phyloP scores from a whole-genome alignment of 2,888 invertebrate genomes.

The Chloroclysta siterata region DNA sequence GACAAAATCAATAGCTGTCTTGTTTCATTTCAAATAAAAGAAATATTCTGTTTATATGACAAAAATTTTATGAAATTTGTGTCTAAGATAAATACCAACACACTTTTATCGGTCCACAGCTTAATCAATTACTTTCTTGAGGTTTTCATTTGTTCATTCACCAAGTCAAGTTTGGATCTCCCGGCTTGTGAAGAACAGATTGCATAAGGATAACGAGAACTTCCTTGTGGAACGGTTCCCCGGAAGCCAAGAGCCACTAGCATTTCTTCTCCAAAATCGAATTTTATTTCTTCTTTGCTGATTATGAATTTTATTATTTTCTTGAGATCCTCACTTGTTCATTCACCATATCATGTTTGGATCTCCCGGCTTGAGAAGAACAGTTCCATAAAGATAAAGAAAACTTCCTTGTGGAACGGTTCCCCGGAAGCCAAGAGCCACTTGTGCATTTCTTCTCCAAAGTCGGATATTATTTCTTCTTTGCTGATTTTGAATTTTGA shows the following conservation, averaged over 20 bases:
- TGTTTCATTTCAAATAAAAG: too few relatives aligned
- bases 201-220: conserved; percentile 4
- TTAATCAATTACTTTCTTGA: too few relatives aligned
- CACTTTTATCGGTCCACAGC: too few relatives aligned
- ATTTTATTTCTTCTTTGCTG: too few relatives aligned
- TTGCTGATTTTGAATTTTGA: too few relatives aligned
- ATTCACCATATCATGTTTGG: not conserved
- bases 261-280: too few relatives aligned
- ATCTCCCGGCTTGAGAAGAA: conserved; percentile 1
- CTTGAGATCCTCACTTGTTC: not conserved
- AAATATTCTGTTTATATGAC: too few relatives aligned
- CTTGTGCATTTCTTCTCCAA: not conserved
- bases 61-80: too few relatives aligned
- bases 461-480: not conserved
- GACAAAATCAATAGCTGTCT: too few relatives aligned
- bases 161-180: not conserved
- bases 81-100: too few relatives aligned
- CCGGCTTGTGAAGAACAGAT: not conserved
- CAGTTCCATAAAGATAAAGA: conserved; percentile 6
- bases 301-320: too few relatives aligned
- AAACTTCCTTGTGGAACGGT: not conserved
- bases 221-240: not conserved
- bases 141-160: not conserved
- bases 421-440: not conserved
- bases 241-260: not conserved